Percentiles rank a stretch among this genome's conserved stretches.
Evolutionary conservation across 2,888 invertebrate species (phyloP).

Genomic region (Syritta pipiens): DNA sequence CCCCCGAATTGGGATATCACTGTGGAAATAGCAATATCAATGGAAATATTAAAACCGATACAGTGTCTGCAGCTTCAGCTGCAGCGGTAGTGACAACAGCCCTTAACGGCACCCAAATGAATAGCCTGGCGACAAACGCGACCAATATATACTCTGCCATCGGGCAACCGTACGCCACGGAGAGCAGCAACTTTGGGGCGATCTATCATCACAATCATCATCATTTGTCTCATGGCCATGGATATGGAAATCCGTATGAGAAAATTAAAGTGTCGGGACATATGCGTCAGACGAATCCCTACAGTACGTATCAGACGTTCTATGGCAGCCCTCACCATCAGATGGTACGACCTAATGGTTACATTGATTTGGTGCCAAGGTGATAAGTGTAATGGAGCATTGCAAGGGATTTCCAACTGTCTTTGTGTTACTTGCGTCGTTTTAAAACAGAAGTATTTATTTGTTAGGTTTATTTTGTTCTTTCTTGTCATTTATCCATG

Average conservation of each 20-base stretch:
- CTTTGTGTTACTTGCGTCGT: conserved; percentile 34
- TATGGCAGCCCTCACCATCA: conserved; percentile 75
- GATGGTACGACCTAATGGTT: conserved; percentile 78
- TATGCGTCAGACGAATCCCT: conserved; percentile 73
- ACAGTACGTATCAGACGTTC: conserved; percentile 78
- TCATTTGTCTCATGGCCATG: conserved; percentile 71
- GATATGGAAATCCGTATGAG: conserved; percentile 78
- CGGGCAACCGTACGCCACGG: conserved; percentile 77
- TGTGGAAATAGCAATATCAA: conserved; percentile 47
- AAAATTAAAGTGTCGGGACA: conserved; percentile 76
- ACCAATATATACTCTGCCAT: conserved; percentile 76
- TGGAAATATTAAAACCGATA: conserved; percentile 48
- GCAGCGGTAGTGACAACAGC: conserved; percentile 51
- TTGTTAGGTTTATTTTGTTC: conserved; percentile 34
- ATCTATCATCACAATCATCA: conserved; percentile 78
- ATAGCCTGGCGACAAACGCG: conserved; percentile 70
- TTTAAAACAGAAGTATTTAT: conserved; percentile 45
- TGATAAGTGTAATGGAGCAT: conserved; percentile 64
- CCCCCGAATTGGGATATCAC: conserved; percentile 74
- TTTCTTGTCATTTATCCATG: conserved; percentile 29
- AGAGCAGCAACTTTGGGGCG: conserved; percentile 78
- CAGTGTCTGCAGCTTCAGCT: conserved; percentile 52
- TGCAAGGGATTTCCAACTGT: neutral
- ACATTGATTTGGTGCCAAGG: conserved; percentile 78
- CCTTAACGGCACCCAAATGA: conserved; percentile 65